These are phyloP conservation scores for Bedellia somnulentella DNA, from an alignment of 2,888 invertebrate genomes.

Conservation along the genomic window DNA sequence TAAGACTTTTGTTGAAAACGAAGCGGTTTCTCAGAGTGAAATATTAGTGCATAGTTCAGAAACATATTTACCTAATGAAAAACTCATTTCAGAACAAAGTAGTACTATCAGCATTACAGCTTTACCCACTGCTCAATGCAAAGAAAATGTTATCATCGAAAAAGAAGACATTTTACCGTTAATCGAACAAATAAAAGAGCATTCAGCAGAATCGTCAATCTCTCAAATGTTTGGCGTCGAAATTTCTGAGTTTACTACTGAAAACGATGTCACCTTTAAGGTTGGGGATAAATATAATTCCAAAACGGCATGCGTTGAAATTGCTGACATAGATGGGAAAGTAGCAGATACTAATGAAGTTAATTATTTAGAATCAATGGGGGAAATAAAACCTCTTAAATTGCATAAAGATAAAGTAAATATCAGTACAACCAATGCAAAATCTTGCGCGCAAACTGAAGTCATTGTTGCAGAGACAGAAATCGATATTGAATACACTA, in stretches of 20 bases:
- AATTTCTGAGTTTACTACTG: conserved; percentile 55
- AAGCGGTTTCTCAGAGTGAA: conserved; percentile 63
- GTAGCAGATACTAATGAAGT: conserved; percentile 34
- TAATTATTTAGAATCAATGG: conserved; percentile 26
- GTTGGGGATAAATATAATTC: conserved; percentile 32
- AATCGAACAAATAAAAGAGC: conserved; percentile 31
- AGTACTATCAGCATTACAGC: conserved; percentile 44
- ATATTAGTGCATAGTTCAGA: conserved; percentile 48
- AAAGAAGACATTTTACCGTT: conserved; percentile 51
- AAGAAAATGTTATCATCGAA: conserved; percentile 60
- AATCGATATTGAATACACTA: too few species aligned
- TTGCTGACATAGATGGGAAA: conserved; percentile 45
- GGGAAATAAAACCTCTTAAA: conserved; percentile 22
- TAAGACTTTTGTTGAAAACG: conserved; percentile 41
- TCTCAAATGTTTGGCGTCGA: conserved; percentile 49
- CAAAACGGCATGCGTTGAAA: conserved; percentile 25
- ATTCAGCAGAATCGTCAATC: conserved; percentile 36
- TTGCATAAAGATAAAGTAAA: conserved; percentile 18
- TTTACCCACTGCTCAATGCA: conserved; percentile 58
- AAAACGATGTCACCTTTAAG: conserved; percentile 54
- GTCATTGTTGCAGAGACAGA: conserved; percentile 54
- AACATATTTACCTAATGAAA: conserved; percentile 21
- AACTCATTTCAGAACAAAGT: conserved; percentile 21
- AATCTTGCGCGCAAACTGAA: conserved; percentile 49
- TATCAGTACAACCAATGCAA: conserved; percentile 29